Conservation (phyloP, 1,140 invertebrate species). For the Drosophila novamexicana region DNA sequence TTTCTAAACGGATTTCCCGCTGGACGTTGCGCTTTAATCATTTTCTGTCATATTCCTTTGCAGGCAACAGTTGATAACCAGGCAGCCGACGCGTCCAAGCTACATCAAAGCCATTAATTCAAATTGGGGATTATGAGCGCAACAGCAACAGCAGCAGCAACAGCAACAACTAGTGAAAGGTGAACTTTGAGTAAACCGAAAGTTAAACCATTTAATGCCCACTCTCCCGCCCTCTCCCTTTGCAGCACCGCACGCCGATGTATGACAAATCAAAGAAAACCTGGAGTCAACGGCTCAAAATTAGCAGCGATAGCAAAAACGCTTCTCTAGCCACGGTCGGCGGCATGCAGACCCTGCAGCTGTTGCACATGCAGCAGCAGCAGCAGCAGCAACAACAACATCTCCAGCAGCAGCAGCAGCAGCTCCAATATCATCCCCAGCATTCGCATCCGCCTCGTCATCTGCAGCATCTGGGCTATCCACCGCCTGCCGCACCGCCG, state of each 20-base stretch:
- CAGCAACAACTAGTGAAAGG: conserved; percentile 57
- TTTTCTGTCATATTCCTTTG: conserved; percentile 59
- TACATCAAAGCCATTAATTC: conserved; percentile 76
- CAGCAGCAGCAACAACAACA: conserved; percentile 66
- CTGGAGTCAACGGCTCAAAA: conserved; percentile 85
- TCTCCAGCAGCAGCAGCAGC: conserved; percentile 37
- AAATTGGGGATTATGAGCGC: conserved; percentile 80
- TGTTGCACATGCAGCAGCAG: conserved; percentile 71
- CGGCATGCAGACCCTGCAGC: conserved; percentile 70
- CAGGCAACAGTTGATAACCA: conserved; percentile 62
- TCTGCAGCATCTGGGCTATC: conserved; percentile 62
- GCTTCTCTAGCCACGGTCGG: conserved; percentile 59
- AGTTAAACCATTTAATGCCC: background rate
- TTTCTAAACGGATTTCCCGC: conserved; percentile 82
- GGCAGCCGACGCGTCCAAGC: conserved; percentile 32
- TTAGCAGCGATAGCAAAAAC: conserved; percentile 76
- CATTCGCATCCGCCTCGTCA: conserved; percentile 51
- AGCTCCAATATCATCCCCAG: conserved; percentile 41
- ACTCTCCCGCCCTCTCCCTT: conserved; percentile 23
- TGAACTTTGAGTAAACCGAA: conserved; percentile 11
- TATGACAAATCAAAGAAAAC: conserved; percentile 85
- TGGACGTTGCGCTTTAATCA: conserved; percentile 81
- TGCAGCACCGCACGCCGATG: conserved; percentile 60
- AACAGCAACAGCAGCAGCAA: conserved; percentile 50
- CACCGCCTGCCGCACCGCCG: conserved; percentile 31